Evolutionary conservation across 2,888 invertebrate genomes (phyloP), one percentile per base, ranked within the genome.

Genomic region (Cremastobaeus sp.): DNA sequence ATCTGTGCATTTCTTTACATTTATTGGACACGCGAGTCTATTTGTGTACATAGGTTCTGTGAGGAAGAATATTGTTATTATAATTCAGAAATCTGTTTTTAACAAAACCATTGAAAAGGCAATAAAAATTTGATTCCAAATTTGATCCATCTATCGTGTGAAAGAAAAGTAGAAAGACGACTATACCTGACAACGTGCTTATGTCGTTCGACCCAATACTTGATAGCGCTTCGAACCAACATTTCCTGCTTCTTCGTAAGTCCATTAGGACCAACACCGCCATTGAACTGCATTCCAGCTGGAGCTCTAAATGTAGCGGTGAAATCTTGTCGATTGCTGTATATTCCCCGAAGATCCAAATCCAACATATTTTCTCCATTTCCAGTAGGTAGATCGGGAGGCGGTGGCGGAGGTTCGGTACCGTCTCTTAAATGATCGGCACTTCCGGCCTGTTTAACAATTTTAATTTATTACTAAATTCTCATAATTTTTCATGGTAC

Each of bases 121-220:
- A n/a, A n/a, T n/a, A n/a, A n/a, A n/a, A n/a, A n/a, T n/a, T n/a
- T n/a, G n/a, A n/a, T n/a, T n/a, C n/a, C n/a, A n/a, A n/a, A n/a
- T n/a, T n/a, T n/a, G n/a, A n/a, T n/a, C n/a, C n/a, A n/a, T n/a
- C n/a, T n/a, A n/a, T n/a, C n/a, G n/a, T n/a, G n/a, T n/a, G n/a
- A n/a, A n/a, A n/a, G n/a, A n/a, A n/a, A n/a, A n/a, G n/a, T n/a
- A n/a, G n/a, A n/a, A n/a, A n/a, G n/a, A n/a, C n/a, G n/a, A n/a
- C n/a, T n/a, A n/a, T 57, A 95, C 95, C 95, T 93, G 37, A 95
- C 95, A 55, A 95, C 93, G 83, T 95, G 95, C 88, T 95, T 96
- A 85, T 96, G 95, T 32, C 95, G 89, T 83, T 96, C 95, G 20
- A 96, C 95, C 95, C 95, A 96, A 83, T 96, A 95, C 82, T 95